A percentile compares a stretch with the other conserved stretches of the same genome.
These are phyloP conservation scores for Acrobasis suavella DNA, from an alignment of 2,888 invertebrate genomes.

Conservation along the genomic window DNA sequence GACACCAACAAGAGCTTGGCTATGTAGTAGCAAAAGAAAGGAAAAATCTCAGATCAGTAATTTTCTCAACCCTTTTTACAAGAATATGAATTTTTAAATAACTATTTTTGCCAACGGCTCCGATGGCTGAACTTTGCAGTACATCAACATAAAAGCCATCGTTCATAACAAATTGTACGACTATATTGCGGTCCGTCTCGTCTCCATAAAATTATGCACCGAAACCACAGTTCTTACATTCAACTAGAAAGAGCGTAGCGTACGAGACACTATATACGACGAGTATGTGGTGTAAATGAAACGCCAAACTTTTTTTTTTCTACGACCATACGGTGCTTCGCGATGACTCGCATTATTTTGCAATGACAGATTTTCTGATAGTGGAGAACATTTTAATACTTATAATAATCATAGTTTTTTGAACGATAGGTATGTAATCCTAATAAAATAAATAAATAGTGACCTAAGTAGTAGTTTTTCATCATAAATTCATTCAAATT, in stretches of 20 bases:
- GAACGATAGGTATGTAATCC: too few species aligned
- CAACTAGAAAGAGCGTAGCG: too few species aligned
- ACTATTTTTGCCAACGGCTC: not conserved
- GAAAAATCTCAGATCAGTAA: not conserved
- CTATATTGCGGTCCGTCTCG: slow-evolving; percentile 14
- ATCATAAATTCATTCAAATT: too few species aligned
- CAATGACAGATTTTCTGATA: not conserved
- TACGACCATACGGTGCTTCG: not conserved
- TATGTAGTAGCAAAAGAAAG: too few species aligned
- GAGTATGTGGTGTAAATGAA: too few species aligned
- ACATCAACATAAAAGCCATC: slow-evolving; percentile 7
- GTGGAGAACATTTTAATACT: not conserved
- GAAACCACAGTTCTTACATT: not conserved
- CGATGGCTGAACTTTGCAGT: not conserved
- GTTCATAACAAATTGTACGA: not conserved
- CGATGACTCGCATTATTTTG: slow-evolving; percentile 6
- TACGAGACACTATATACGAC: too few species aligned
- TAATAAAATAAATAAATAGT: too few species aligned
- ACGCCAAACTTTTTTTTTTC: too few species aligned
- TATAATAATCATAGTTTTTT: not conserved
- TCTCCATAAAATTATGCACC: slow-evolving; percentile 16
- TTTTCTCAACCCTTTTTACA: not conserved
- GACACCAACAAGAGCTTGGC: too few species aligned
- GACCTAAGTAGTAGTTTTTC: too few species aligned
- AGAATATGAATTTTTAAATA: slow-evolving; percentile 1